Conservation (phyloP, 2,888 invertebrate genomes). For the Rhorus exstirpatorius region DNA sequence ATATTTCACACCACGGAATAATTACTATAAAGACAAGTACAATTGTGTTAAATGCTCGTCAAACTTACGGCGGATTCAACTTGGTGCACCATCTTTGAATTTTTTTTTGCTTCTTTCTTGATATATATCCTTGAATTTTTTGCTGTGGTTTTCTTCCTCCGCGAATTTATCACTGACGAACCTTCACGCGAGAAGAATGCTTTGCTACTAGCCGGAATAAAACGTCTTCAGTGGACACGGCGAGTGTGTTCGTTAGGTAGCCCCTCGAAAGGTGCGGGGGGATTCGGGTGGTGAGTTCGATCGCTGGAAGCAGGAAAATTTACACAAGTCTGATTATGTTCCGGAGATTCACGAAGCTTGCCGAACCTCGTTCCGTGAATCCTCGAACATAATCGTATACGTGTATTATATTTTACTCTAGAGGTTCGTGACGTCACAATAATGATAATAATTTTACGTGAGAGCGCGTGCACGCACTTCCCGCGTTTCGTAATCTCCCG, state of each 20-base stretch:
- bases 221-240: too few relatives aligned
- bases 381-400: too few relatives aligned
- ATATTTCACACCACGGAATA: not conserved
- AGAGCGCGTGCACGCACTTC: too few relatives aligned
- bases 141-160: not conserved
- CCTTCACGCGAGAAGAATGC: conserved; percentile 7
- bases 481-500: too few relatives aligned
- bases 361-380: conserved; percentile 20
- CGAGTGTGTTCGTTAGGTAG: not conserved
- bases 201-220: not conserved
- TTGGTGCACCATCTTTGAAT: conserved; percentile 58
- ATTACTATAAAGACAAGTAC: not conserved
- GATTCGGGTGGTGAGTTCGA: conserved; percentile 38
- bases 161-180: not conserved
- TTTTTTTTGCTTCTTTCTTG: conserved; percentile 14
- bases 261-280: not conserved
- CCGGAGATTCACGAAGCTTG: conserved; percentile 46
- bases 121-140: not conserved
- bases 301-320: conserved; percentile 38
- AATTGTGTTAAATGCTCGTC: not conserved
- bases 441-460: too few relatives aligned
- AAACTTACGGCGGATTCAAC: conserved; percentile 50
- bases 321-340: not conserved
- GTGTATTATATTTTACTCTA: too few relatives aligned
- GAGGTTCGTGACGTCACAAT: not conserved